Evolutionary conservation across 1,140 invertebrate species (phyloP).

Genomic region (Melipona quadrifasciata): DNA sequence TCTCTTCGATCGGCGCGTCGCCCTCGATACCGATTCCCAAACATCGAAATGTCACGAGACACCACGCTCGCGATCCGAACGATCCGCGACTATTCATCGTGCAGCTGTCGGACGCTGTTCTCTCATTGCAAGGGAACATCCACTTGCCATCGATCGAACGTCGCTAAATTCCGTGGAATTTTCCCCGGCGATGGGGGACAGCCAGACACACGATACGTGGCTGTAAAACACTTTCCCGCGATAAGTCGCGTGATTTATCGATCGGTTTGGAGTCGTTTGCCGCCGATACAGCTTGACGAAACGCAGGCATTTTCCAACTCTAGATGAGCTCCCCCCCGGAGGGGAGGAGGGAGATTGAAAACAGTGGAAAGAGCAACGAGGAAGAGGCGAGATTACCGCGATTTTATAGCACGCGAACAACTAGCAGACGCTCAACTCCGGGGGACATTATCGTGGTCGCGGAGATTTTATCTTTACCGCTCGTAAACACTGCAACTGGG

Average conservation of each 20-base stretch:
- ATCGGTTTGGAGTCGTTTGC: neutral
- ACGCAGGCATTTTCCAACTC: neutral
- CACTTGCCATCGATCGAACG: neutral
- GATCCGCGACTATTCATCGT: no score
- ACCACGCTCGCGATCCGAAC: neutral
- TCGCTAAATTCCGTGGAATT: neutral
- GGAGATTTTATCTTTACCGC: slow-evolving; percentile 60
- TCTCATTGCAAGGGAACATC: neutral
- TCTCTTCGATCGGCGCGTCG: slow-evolving; percentile 20
- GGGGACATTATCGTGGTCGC: slow-evolving; percentile 58
- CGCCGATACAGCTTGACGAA: slow-evolving; percentile 18
- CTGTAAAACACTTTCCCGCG: slow-evolving; percentile 42
- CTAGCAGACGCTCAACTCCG: slow-evolving; percentile 49
- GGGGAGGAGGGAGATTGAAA: slow-evolving; percentile 39
- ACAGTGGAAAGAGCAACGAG: slow-evolving; percentile 22
- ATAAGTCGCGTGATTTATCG: slow-evolving; percentile 55
- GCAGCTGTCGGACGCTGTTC: neutral
- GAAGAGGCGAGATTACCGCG: slow-evolving; percentile 42
- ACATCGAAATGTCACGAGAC: slow-evolving; percentile 47
- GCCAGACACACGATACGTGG: neutral
- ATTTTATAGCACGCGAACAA: slow-evolving; percentile 59
- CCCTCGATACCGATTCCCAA: slow-evolving; percentile 15
- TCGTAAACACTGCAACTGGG: slow-evolving; percentile 56
- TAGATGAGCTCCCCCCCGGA: slow-evolving; percentile 39
- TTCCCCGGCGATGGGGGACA: neutral